These are phyloP conservation scores for Chironomus tepperi DNA, from an alignment of 1,140 invertebrate genomes.

Conservation along the genomic window DNA sequence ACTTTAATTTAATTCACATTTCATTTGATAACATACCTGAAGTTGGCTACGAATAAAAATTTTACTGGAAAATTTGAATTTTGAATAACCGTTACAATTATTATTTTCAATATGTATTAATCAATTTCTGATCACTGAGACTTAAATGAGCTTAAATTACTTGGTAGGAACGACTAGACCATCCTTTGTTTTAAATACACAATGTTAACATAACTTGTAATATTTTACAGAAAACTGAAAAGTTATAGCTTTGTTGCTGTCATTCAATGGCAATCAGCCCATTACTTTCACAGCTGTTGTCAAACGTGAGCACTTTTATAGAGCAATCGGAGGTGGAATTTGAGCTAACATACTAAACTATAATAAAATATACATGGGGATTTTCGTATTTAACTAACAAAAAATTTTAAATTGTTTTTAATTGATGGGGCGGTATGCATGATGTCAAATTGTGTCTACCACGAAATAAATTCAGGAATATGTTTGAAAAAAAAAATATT, in stretches of 20 bases:
- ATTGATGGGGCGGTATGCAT: slow-evolving; percentile 5
- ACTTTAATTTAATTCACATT: too few species aligned
- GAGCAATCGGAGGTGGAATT: neutral
- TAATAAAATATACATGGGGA: neutral
- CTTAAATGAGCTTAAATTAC: too few species aligned
- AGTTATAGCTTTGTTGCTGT: neutral
- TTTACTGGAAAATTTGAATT: too few species aligned
- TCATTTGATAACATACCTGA: too few species aligned
- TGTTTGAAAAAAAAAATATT: neutral
- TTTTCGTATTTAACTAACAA: neutral
- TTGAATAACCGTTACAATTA: too few species aligned
- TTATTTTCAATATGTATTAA: too few species aligned
- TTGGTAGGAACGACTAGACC: too few species aligned
- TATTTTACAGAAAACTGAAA: neutral
- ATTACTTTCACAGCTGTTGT: slow-evolving; percentile 1
- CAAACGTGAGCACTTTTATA: neutral
- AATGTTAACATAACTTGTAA: too few species aligned
- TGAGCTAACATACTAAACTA: neutral
- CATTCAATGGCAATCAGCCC: neutral
- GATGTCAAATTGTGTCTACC: neutral
- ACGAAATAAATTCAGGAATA: neutral
- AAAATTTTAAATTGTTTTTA: slow-evolving; percentile 3
- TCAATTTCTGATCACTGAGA: too few species aligned
- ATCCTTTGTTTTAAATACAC: too few species aligned
- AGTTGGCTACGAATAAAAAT: too few species aligned